phyloP scores from a whole-genome alignment of 1,140 invertebrate species.

The Macrocentrus cingulum region DNA sequence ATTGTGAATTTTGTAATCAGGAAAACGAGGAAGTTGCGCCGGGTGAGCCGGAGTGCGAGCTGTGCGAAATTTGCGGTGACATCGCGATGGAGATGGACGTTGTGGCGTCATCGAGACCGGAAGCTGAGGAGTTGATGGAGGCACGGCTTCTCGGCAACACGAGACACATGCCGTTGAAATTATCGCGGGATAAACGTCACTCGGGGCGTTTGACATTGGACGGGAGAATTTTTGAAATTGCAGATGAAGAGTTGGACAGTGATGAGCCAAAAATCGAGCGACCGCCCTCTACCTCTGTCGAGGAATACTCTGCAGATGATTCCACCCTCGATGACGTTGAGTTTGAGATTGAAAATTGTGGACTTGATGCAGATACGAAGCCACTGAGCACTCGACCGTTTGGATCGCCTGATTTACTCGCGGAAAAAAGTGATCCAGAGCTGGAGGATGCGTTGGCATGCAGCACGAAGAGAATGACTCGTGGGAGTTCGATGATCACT shows the following conservation, averaged over 20 bases:
- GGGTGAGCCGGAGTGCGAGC: conserved; percentile 38
- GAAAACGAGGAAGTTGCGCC: conserved; percentile 27
- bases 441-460: conserved; percentile 27
- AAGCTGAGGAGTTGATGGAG: conserved; percentile 25
- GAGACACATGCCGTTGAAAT: conserved; percentile 28
- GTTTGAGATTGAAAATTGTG: conserved; percentile 35
- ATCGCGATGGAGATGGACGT: conserved; percentile 37
- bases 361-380: conserved; percentile 20
- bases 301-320: conserved; percentile 27
- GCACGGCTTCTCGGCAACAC: conserved; percentile 13
- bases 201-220: conserved; percentile 15
- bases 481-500: conserved; percentile 44
- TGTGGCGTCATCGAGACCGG: conserved; percentile 25
- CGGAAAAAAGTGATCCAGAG: not conserved
- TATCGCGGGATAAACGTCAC: conserved; percentile 33
- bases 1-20: conserved; percentile 53
- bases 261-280: conserved; percentile 35
- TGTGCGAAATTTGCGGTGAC: conserved; percentile 54
- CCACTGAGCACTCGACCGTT: not conserved
- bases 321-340: conserved; percentile 28
- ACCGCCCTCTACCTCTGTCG: conserved; percentile 18
- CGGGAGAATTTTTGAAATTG: conserved; percentile 20
- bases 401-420: not conserved
- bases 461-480: conserved; percentile 31
- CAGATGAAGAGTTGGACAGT: conserved; percentile 39